A percentile compares a stretch with the other conserved stretches of the same genome.
Conservation (phyloP, 2,113 vertebrate species). For the Pelusios castaneus region DNA sequence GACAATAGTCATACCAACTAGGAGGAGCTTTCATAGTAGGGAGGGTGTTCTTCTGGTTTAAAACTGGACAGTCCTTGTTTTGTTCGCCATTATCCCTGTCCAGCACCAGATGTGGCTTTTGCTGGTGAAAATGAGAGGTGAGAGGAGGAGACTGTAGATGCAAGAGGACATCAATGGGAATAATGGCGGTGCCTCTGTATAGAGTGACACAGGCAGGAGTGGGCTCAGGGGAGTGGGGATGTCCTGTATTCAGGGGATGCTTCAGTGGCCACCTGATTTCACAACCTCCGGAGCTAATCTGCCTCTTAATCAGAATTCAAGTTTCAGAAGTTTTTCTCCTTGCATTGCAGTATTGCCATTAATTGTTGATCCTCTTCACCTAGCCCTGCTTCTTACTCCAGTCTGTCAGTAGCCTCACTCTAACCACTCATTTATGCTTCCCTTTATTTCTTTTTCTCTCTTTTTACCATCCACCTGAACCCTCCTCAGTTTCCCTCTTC, state of each 20-base stretch:
- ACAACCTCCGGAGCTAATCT: background rate
- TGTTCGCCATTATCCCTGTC: background rate
- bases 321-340: background rate
- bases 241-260: background rate
- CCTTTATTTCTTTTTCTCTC: background rate
- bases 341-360: background rate
- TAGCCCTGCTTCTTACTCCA: fast-evolving
- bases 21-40: background rate
- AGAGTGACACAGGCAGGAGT: background rate
- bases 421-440: background rate
- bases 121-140: background rate
- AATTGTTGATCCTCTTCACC: background rate
- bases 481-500: background rate
- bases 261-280: background rate
- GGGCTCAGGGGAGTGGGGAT: no score
- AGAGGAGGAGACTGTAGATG: background rate
- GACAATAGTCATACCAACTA: fast-evolving
- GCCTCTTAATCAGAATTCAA: background rate
- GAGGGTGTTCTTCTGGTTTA: background rate
- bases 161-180: background rate
- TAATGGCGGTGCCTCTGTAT: background rate
- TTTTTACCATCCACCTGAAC: background rate
- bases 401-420: fast-evolving
- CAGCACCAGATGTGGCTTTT: background rate
- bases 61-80: background rate